These are phyloP conservation scores for Diuraphis noxia DNA, from an alignment of 1,140 invertebrate genomes.

Conservation along the genomic window DNA sequence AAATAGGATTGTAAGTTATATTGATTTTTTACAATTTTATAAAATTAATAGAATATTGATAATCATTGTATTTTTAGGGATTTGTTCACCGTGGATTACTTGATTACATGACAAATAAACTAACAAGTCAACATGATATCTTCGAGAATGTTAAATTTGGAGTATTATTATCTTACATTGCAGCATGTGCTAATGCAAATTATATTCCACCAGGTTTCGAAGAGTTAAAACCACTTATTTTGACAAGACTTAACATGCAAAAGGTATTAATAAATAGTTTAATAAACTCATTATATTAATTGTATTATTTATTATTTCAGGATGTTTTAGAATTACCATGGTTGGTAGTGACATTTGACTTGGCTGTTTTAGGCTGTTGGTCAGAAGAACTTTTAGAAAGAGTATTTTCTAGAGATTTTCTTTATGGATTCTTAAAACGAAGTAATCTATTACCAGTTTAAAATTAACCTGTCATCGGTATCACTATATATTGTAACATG, in stretches of 20 bases:
- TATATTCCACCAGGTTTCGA: slow-evolving; percentile 66
- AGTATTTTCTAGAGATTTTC: slow-evolving; percentile 55
- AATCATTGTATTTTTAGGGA: neutral
- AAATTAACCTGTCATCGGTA: neutral
- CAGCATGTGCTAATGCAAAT: slow-evolving; percentile 64
- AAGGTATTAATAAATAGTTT: slow-evolving; percentile 8
- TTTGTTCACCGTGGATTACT: slow-evolving; percentile 17
- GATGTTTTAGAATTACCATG: slow-evolving; percentile 60
- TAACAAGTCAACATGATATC: neutral
- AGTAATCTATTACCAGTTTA: neutral
- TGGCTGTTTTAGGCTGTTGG: slow-evolving; percentile 65
- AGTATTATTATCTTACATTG: slow-evolving; percentile 62
- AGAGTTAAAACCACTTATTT: slow-evolving; percentile 60
- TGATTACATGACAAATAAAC: neutral
- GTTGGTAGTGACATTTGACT: slow-evolving; percentile 62
- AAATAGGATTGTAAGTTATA: slow-evolving; percentile 36
- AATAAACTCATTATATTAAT: neutral
- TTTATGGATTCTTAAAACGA: slow-evolving; percentile 6
- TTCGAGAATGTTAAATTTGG: slow-evolving; percentile 58
- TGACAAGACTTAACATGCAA: slow-evolving; percentile 59
- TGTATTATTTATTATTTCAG: slow-evolving; percentile 36
- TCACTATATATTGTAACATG: neutral
- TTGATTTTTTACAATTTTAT: neutral
- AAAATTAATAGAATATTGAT: neutral
- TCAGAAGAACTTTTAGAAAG: slow-evolving; percentile 62